Base-by-base conservation (phyloP, 2,113 vertebrate species). In the Dicentrarchus labrax region DNA sequence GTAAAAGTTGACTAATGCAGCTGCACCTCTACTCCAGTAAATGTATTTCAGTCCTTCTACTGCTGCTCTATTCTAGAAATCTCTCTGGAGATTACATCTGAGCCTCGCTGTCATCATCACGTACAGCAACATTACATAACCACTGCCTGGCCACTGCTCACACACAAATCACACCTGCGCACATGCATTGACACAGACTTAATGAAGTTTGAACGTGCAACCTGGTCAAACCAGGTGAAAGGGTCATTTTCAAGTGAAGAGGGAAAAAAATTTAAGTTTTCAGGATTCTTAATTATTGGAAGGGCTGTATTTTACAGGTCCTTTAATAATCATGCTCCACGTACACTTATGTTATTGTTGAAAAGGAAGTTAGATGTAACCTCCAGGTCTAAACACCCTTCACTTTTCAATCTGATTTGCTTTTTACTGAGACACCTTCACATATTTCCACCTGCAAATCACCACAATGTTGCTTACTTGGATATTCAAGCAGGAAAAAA, bases 71-170 rank as follows among this genome's bases (percentile, higher is more conserved):
- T 86, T 90, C 83, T 85, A 12, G 72, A 91, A 77, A 74, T 71
- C 83, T 89, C 76, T 62, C 30, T 24, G 64, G 83, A 76, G 81
- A 72, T 88, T 71, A 70, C 66, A 80, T 68, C 8, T 71, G 81
- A 82, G 67, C 81, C 68, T 47, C 41, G 8, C 54, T 72, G 65
- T 68, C 83, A 81, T 80, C 89, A 88, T 79, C 72, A 69, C 30
- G 6, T 76, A 82, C 67, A 83, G 88, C 78, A 82, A 76, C 74
- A 88, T 92, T 93, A 91, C 89, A 90, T 93, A 93, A 94, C 81
- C 39, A 5, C 54, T 51, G 72, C 71, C 36, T 41, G 15, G 15
- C 36, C 6, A 22, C 56, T 6, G 22, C 56, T 21, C 59, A 30
- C 72, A 36, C 43, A 65, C 69, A 80, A 47, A 75, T 66, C 74